Conservation (phyloP, 2,797 vertebrate genomes). For the Periophthalmus magnuspinnatus region DNA sequence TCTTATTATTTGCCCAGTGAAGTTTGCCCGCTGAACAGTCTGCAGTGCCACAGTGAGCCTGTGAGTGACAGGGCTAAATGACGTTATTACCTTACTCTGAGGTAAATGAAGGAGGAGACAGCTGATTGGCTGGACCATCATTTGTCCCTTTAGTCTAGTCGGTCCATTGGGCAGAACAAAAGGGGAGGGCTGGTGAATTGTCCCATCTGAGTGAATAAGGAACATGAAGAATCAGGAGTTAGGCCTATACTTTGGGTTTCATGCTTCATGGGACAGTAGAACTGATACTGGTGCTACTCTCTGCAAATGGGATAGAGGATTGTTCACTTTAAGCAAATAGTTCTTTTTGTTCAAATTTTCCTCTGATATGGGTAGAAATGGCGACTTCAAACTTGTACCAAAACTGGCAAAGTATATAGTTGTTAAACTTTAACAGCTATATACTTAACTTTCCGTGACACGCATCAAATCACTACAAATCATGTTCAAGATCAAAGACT, state of each 20-base stretch:
- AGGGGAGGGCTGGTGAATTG: conserved; percentile 33
- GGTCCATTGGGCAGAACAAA: conserved; percentile 39
- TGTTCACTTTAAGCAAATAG: background rate
- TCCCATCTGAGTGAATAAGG: conserved; percentile 31
- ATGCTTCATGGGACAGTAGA: conserved; percentile 29
- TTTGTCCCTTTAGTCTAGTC: conserved; percentile 27
- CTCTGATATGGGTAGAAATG: background rate
- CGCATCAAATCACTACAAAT: background rate
- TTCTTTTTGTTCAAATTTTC: background rate
- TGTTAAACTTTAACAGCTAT: too few relatives aligned
- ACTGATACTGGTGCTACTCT: conserved; percentile 33
- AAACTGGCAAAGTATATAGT: too few relatives aligned
- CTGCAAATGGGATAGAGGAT: background rate
- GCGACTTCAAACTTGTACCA: background rate
- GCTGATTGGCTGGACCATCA: conserved; percentile 41
- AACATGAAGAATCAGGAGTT: conserved; percentile 15
- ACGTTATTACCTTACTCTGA: conserved; percentile 61
- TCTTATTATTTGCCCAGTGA: conserved; percentile 45
- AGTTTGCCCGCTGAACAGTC: conserved; percentile 37
- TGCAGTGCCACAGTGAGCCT: conserved; percentile 34
- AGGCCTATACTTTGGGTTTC: conserved; percentile 12
- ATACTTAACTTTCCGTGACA: background rate
- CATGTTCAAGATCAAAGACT: conserved; percentile 15
- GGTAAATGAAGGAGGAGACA: conserved; percentile 51
- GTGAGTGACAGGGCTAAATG: conserved; percentile 65